Conservation (phyloP, 2,888 invertebrate genomes). For the Galerucella pusilla region DNA sequence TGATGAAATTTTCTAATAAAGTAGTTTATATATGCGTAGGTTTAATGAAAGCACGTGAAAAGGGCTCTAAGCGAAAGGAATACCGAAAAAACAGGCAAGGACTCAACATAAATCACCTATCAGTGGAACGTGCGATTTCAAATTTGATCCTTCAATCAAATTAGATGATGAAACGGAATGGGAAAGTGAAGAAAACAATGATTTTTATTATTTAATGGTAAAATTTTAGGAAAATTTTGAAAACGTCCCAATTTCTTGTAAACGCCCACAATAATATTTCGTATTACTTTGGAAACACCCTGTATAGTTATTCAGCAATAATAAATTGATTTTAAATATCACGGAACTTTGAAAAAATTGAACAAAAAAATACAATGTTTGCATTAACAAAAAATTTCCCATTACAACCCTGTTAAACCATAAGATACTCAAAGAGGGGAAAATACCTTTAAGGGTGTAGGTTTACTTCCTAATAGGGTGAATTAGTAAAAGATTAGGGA, state of each 20-base stretch:
- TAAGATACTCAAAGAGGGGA: conserved; percentile 32
- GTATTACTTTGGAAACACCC: no score
- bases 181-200: no score
- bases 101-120: not conserved
- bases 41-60: conserved; percentile 43
- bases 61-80: conserved; percentile 33
- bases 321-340: no score
- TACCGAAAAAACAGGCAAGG: conserved; percentile 19
- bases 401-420: conserved; percentile 22
- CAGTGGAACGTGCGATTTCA: no score
- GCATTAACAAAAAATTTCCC: not conserved
- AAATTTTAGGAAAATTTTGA: no score
- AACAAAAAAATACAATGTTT: not conserved
- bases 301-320: no score
- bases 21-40: conserved; percentile 42
- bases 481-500: conserved; percentile 59
- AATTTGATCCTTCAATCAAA: no score
- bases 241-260: no score
- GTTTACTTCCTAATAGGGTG: conserved; percentile 59
- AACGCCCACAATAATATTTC: no score
- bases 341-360: no score
- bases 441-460: conserved; percentile 55
- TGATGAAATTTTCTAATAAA: conserved; percentile 47
- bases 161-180: not conserved
- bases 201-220: no score